These are phyloP conservation scores for Gila orcuttii DNA, from an alignment of 2,113 vertebrate genomes.

Conservation along the genomic window DNA sequence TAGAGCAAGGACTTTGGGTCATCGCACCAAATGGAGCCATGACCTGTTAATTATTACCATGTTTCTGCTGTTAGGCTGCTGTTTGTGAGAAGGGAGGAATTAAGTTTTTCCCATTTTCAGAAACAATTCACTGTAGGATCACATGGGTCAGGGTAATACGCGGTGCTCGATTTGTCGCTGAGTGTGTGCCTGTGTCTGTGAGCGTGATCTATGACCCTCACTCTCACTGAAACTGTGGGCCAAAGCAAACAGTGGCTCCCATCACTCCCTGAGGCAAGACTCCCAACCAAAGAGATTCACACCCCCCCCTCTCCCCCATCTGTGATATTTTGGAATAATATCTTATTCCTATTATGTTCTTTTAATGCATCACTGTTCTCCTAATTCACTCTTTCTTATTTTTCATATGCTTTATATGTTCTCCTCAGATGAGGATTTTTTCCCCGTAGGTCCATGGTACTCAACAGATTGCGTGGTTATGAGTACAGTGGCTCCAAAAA, in stretches of 20 bases:
- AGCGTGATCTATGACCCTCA: constrained; percentile 40
- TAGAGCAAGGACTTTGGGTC: constrained; percentile 32
- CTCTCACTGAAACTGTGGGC: constrained; percentile 42
- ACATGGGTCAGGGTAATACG: constrained; percentile 30
- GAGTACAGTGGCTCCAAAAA: background rate
- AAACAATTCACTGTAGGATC: constrained; percentile 26
- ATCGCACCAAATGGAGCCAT: constrained; percentile 24
- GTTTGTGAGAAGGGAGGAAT: constrained; percentile 16
- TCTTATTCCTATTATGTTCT: background rate
- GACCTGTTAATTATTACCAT: constrained; percentile 42
- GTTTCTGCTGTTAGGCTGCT: constrained; percentile 17
- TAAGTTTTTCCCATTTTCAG: constrained; percentile 14
- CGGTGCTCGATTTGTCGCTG: constrained; percentile 27
- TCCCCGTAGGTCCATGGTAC: background rate
- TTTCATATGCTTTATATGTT: background rate
- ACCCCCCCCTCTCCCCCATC: constrained; percentile 8
- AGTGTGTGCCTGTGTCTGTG: constrained; percentile 19
- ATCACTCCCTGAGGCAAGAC: constrained; percentile 43
- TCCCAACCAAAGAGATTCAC: constrained; percentile 29
- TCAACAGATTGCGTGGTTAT: background rate
- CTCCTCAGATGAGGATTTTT: background rate
- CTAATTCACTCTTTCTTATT: constrained; percentile 1
- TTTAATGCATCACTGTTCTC: background rate
- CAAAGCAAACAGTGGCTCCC: constrained; percentile 53
- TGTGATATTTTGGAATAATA: constrained; percentile 7